These are phyloP conservation scores for Caenorhabditis becei DNA, from an alignment of 2,888 invertebrate species.

Conservation along the genomic window DNA sequence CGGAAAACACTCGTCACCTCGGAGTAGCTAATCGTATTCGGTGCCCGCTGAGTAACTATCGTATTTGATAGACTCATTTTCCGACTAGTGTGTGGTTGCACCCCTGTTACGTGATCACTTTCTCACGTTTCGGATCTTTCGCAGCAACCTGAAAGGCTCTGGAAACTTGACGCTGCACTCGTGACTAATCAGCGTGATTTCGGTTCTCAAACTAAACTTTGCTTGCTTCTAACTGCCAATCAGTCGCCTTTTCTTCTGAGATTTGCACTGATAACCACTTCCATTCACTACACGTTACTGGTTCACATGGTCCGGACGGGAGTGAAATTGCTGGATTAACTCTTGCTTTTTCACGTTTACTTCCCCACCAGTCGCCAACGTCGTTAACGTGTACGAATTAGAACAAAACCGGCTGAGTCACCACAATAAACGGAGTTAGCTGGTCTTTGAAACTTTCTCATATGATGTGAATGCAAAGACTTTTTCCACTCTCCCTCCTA, in stretches of 20 bases:
- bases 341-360: neutral
- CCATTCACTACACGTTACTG: constrained; percentile 38
- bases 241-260: constrained; percentile 10
- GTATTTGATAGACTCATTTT: neutral
- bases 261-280: constrained; percentile 28
- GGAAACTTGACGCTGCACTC: constrained; percentile 6
- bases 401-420: constrained; percentile 4
- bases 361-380: neutral
- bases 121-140: constrained; percentile 22
- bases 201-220: constrained; percentile 6
- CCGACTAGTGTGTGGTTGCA: neutral
- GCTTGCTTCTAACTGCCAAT: constrained; percentile 12
- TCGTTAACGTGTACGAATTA: constrained; percentile 7
- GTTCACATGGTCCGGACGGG: constrained; percentile 1
- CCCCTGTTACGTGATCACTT: neutral
- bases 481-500: constrained; percentile 37
- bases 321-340: constrained; percentile 6
- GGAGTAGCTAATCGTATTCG: constrained; percentile 25
- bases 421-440: constrained; percentile 1
- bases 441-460: constrained; percentile 50
- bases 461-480: constrained; percentile 19
- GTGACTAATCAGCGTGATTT: constrained; percentile 43
- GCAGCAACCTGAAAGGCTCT: too few relatives aligned
- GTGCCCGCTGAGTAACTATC: constrained; percentile 1
- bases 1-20: constrained; percentile 39